Evolutionary conservation across 1,140 invertebrate genomes (phyloP), one percentile per base, ranked within the genome.

Genomic region (Thereuonema tuberculata): DNA sequence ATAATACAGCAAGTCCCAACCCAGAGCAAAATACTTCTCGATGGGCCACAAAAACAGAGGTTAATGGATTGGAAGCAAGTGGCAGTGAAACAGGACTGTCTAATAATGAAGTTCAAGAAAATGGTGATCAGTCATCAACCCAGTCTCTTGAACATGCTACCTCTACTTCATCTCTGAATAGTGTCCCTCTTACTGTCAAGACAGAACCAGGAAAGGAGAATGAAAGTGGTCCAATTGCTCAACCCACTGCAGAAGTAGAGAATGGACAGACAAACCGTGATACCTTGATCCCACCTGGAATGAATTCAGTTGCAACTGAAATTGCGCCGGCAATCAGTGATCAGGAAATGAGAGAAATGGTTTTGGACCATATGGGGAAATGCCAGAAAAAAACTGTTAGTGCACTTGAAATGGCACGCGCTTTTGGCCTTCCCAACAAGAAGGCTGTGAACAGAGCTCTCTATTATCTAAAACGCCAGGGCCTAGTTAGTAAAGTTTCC

Each of bases 391-490:
- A 55, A 25, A 55, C 68, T 21, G 63, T 66, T 29, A 66, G 64
- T 50, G 64, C 69, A 24, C 62, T 65, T 27, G 67, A 69, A 31
- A 61, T 71, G 23, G 67, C 67, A 9, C 66, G 64, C 55, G 58
- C 53, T 53, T 54, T 70, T 29, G 65, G 66, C 48, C 62, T 68
- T 1, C 58, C 55, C 27, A 66, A 64, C 24, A 67, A 67, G 23
- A 65, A 67, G 50, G 67, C 68, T 27, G 66, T 69, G 15, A 71
- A 71, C 60, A 66, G 64, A 17, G 59, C 65, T 2, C 58, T 71
- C 25, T 71, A 71, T 48, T 61, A 60, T 9, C 57, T 71, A 59
- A 61, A 66, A 43, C 62, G 62, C 43, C 63, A 67, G 59, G 60
- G 65, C 27, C 58, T 65, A 9, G 62, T 70, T 17, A 64, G 28